phyloP scores from a whole-genome alignment of 2,888 invertebrate species.

The Brachyopa scutellaris region DNA sequence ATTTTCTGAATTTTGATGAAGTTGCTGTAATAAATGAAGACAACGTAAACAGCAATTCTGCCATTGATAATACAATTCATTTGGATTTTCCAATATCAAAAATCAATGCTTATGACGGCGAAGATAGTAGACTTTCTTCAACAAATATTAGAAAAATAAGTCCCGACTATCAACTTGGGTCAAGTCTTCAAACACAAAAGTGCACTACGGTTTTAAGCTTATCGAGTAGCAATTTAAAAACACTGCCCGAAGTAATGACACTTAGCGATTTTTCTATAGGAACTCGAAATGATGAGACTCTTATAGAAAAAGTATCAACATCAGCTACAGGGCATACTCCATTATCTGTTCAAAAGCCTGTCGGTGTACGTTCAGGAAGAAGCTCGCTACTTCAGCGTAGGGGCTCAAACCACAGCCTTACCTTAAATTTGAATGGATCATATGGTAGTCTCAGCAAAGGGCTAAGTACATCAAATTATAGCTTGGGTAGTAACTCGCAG shows the following conservation, averaged over 20 bases:
- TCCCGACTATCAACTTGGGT: slow-evolving; percentile 79
- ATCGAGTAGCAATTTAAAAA: slow-evolving; percentile 88
- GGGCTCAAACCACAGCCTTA: slow-evolving; percentile 85
- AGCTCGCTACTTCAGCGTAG: slow-evolving; percentile 82
- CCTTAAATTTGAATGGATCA: slow-evolving; percentile 84
- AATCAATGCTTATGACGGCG: not conserved
- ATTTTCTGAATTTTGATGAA: slow-evolving; percentile 64
- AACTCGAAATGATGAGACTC: slow-evolving; percentile 6
- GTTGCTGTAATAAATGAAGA: slow-evolving; percentile 35
- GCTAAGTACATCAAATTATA: slow-evolving; percentile 83
- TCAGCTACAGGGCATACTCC: slow-evolving; percentile 1
- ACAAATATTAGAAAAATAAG: slow-evolving; percentile 29
- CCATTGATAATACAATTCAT: not conserved
- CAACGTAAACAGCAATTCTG: slow-evolving; percentile 8
- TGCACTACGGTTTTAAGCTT: slow-evolving; percentile 84
- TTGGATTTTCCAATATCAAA: not conserved
- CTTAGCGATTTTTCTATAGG: slow-evolving; percentile 84
- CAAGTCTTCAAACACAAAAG: slow-evolving; percentile 85
- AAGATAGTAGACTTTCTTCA: slow-evolving; percentile 15
- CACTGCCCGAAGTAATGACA: slow-evolving; percentile 87
- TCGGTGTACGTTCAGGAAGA: slow-evolving; percentile 20
- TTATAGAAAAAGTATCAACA: slow-evolving; percentile 16
- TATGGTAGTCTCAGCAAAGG: slow-evolving; percentile 81
- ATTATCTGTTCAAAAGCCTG: slow-evolving; percentile 27
- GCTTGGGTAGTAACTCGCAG: slow-evolving; percentile 78